Percentiles rank a stretch among this genome's conserved stretches.
Conservation (phyloP, 2,113 vertebrate genomes). For the Lophura nycthemera region DNA sequence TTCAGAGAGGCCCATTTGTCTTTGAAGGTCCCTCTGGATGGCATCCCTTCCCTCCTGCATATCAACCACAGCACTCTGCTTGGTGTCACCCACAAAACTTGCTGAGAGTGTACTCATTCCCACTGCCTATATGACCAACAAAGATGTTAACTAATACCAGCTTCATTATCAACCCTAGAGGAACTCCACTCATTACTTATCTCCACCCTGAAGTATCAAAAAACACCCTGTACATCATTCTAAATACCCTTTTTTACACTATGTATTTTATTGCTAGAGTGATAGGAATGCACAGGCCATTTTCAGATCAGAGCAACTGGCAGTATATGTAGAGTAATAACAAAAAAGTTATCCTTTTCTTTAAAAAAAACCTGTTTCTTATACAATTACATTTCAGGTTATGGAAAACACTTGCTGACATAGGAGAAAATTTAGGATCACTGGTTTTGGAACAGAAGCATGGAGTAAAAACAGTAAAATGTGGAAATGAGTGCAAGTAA, state of each 20-base stretch:
- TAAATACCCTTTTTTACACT: too few relatives aligned
- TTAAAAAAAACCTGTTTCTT: background rate
- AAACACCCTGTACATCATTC: too few relatives aligned
- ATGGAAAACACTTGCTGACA: background rate
- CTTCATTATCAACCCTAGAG: background rate
- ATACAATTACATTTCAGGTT: background rate
- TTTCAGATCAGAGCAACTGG: background rate
- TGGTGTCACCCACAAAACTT: too few relatives aligned
- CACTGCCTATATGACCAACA: background rate
- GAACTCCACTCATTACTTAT: background rate
- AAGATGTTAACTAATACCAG: background rate
- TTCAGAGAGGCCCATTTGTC: too few relatives aligned
- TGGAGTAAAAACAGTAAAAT: conserved; percentile 1
- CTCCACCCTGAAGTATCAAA: background rate
- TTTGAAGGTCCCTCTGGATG: too few relatives aligned
- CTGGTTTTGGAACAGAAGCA: background rate
- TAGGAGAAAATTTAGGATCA: background rate
- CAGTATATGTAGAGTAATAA: background rate
- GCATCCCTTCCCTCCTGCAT: too few relatives aligned
- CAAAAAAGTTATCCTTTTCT: background rate
- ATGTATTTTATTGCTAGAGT: background rate
- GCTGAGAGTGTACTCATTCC: too few relatives aligned
- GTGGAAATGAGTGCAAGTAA: conserved; percentile 49
- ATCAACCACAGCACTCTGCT: too few relatives aligned
- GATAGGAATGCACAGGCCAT: background rate